phyloP scores from a whole-genome alignment of 2,888 invertebrate genomes.

The Maniola hyperantus region DNA sequence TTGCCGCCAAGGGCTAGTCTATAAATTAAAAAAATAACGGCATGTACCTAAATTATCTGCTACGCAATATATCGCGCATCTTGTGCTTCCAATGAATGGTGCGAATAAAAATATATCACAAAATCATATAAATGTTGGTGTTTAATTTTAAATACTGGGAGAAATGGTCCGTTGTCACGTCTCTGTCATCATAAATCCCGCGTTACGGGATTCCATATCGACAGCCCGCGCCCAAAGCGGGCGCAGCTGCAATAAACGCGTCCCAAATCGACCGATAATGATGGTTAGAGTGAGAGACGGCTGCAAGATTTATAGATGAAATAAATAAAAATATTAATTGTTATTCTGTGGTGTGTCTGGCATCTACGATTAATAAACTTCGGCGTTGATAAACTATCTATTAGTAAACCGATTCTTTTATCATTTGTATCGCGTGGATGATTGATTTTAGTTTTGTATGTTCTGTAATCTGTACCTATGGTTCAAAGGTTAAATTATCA shows the following conservation, averaged over 20 bases:
- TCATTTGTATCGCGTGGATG: background rate
- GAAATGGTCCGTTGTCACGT: conserved; percentile 32
- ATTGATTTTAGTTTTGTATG: background rate
- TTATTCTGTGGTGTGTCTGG: background rate
- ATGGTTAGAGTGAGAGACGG: conserved; percentile 43
- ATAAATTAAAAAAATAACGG: no score
- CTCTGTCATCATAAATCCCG: conserved; percentile 37
- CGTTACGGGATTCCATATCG: conserved; percentile 37
- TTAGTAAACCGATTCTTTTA: background rate
- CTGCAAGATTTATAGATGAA: conserved; percentile 5
- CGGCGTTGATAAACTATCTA: conserved; percentile 1
- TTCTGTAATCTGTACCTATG: background rate
- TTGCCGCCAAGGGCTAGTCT: no score
- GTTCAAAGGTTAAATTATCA: conserved; percentile 2
- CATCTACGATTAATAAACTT: background rate
- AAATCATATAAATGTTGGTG: conserved; percentile 23
- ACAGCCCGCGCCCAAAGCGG: conserved; percentile 25
- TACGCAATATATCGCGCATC: no score
- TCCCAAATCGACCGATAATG: conserved; percentile 69
- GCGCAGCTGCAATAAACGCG: conserved; percentile 66
- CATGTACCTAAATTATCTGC: no score
- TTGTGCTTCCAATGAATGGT: background rate
- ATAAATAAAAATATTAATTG: conserved; percentile 9
- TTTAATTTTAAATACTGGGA: conserved; percentile 32
- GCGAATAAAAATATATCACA: conserved; percentile 18